Conservation (phyloP, 1,140 invertebrate genomes). For the Ceratina calcarata region DNA sequence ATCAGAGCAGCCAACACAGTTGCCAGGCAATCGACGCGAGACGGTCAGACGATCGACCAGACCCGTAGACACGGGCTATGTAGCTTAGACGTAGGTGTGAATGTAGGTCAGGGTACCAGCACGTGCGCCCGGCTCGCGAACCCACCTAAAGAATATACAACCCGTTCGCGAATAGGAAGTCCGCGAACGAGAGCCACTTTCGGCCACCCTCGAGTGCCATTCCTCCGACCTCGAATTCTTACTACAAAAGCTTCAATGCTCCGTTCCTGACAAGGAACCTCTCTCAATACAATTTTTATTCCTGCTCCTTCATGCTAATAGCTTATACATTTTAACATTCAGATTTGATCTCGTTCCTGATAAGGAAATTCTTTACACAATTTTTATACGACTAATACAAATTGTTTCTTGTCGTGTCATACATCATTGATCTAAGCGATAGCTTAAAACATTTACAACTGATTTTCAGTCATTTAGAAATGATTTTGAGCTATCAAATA, state of each 20-base stretch:
- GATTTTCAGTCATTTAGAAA: too few species aligned
- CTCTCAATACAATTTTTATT: too few species aligned
- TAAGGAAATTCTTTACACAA: too few species aligned
- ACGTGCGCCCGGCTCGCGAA: constrained; percentile 46
- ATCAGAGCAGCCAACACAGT: constrained; percentile 52
- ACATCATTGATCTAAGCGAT: neutral
- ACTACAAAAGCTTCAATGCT: neutral
- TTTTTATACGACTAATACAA: too few species aligned
- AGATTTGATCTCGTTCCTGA: too few species aligned
- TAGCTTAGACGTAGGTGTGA: constrained; percentile 67
- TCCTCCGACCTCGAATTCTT: constrained; percentile 23
- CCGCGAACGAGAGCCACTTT: constrained; percentile 29
- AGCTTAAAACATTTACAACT: neutral
- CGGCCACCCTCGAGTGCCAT: constrained; percentile 10
- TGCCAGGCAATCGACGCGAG: constrained; percentile 57
- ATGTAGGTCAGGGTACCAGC: constrained; percentile 74
- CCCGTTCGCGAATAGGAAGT: neutral
- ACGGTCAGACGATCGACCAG: constrained; percentile 62
- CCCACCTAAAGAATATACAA: constrained; percentile 39
- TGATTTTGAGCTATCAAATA: constrained; percentile 9
- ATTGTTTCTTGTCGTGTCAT: neutral
- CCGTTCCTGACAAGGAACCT: neutral
- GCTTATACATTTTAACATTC: too few species aligned
- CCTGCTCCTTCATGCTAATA: too few species aligned
- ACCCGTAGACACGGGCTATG: constrained; percentile 59